Base-by-base conservation (phyloP, 2,113 vertebrate species). In the Cacatua alba region DNA sequence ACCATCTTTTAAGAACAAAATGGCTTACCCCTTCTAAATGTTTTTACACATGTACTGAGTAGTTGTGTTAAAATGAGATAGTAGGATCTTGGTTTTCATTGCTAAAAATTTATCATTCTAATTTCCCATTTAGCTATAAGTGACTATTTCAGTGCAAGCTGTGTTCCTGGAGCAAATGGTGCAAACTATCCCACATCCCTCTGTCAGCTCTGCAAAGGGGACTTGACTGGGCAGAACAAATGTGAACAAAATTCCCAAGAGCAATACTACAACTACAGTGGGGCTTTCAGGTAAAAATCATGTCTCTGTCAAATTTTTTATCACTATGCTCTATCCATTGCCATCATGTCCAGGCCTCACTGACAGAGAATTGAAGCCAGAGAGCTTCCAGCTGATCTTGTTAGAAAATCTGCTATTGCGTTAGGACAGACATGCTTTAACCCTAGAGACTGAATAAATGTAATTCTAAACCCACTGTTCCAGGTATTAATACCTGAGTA, bases 201-300 rank as follows among this genome's bases (percentile, higher is more conserved):
- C 85, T 99, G 99, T 71, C 60, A 97, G 78, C 98, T 99, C 64
- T 99, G 99, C 94, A 94, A 10, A 37, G 99, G 99, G 17, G 88
- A 99, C 25, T 44, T 0, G 0, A 7, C 6, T 1, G 98, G 98
- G 62, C 24, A 94, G 9, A 83, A 98, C 33, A 97, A 97, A 78
- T 99, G 99, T 77, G 95, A 97, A 57, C 87, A 37, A 7, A 97
- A 76, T 91, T 98, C 95, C 74, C 37, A 46, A 33, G 99, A 99
- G 97, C 92, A 20, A 59, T 99, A 99, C 94, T 99, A 97, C 37
- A 96, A 96, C 95, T 99, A 99, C 82, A 98, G 97, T 13, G 99
- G 99, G 18, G 99, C 99, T 84, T 99, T 99, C 98, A 98, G 99
- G 99, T 99, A 97, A 96, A 49, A 63, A n/a, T 59, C 11, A 8